Evolutionary conservation across 1,140 invertebrate species (phyloP).

Genomic region (Phymorhynchus buccinoides): DNA sequence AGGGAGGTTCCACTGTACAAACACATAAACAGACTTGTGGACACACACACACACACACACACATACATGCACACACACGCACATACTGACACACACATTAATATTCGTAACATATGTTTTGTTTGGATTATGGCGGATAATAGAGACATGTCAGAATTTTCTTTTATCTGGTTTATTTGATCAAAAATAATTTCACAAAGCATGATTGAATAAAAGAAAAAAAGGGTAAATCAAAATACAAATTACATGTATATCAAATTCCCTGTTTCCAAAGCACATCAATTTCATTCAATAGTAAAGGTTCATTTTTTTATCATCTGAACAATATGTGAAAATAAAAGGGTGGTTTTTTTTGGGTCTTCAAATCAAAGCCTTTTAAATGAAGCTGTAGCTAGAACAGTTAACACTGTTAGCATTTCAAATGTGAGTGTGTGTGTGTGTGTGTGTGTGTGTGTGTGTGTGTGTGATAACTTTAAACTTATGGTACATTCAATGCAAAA

Average conservation of each 20-base stretch:
- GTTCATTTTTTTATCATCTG: too few relatives aligned
- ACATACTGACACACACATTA: neutral
- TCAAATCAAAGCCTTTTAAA: too few relatives aligned
- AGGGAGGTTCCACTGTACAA: too few relatives aligned
- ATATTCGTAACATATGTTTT: neutral
- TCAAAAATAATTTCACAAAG: neutral
- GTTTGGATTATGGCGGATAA: neutral
- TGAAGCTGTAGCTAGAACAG: too few relatives aligned
- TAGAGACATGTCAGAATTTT: neutral
- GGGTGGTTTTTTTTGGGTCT: neutral
- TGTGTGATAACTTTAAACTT: too few relatives aligned
- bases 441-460: too few relatives aligned
- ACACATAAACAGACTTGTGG: neutral
- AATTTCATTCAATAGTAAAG: neutral
- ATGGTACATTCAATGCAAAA: too few relatives aligned
- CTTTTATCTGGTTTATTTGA: neutral
- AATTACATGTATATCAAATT: neutral
- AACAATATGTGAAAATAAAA: neutral
- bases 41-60: constrained; percentile 8
- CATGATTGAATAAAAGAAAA: constrained; percentile 10
- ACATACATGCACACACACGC: constrained; percentile 19
- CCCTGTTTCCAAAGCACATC: neutral
- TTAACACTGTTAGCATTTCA: too few relatives aligned
- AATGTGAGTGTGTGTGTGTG: too few relatives aligned
- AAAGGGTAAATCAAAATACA: neutral